phyloP scores from a whole-genome alignment of 2,113 vertebrate genomes.

The Sialia sialis region DNA sequence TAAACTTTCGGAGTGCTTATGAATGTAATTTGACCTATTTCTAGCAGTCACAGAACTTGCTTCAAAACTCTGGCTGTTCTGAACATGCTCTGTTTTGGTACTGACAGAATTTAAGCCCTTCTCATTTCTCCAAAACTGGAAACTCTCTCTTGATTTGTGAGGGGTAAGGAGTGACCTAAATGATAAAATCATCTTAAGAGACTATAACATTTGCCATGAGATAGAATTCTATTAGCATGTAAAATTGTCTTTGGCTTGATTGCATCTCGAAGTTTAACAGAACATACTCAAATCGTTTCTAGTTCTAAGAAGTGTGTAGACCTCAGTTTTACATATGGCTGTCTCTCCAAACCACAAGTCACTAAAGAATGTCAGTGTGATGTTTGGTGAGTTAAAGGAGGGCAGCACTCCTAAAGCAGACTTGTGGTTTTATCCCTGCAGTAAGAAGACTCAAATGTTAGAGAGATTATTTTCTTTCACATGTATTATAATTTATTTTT shows the following conservation, averaged over 20 bases:
- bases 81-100: constrained; percentile 6
- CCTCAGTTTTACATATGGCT: constrained; percentile 9
- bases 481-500: constrained; percentile 41
- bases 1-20: not conserved
- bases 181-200: constrained; percentile 15
- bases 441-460: constrained; percentile 21
- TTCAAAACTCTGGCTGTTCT: not conserved
- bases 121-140: constrained; percentile 20
- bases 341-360: constrained; percentile 47
- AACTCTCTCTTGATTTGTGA: constrained; percentile 15
- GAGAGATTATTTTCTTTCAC: constrained; percentile 48
- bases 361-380: constrained; percentile 45
- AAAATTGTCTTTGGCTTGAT: constrained; percentile 42
- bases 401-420: constrained; percentile 16
- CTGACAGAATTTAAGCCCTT: constrained; percentile 8
- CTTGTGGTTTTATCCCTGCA: constrained; percentile 39
- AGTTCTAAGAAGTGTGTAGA: constrained; percentile 52
- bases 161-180: not conserved
- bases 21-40: not conserved
- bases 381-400: constrained; percentile 23
- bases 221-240: not conserved
- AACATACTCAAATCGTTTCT: constrained; percentile 49
- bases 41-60: constrained; percentile 8
- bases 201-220: not conserved
- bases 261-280: constrained; percentile 40